These are phyloP conservation scores for Myotis myotis DNA, from an alignment of 2,797 vertebrate species.

Conservation along the genomic window DNA sequence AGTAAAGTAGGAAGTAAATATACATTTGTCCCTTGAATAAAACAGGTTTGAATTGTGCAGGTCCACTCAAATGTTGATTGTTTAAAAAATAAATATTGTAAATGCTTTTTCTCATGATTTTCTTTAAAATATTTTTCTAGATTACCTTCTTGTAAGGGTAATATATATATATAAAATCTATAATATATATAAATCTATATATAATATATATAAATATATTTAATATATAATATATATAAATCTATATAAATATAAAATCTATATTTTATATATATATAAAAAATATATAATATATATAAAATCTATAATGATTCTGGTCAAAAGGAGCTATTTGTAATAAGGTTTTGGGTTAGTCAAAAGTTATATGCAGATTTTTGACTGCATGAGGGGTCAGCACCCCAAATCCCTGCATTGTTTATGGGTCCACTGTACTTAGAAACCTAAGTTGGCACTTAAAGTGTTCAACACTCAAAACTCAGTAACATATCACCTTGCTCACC, in stretches of 20 bases:
- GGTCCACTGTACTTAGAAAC: background rate
- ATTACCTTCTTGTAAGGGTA: background rate
- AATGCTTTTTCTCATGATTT: background rate
- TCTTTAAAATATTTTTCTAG: background rate
- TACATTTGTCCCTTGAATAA: background rate
- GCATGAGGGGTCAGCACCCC: background rate
- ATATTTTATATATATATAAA: too few relatives aligned
- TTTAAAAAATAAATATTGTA: background rate
- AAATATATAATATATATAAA: too few relatives aligned
- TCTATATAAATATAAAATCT: too few relatives aligned
- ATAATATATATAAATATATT: too few relatives aligned
- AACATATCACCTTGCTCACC: background rate
- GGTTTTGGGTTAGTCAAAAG: background rate
- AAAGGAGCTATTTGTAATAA: background rate
- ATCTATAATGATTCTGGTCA: background rate
- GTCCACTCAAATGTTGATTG: background rate
- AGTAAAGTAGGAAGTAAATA: background rate
- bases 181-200: too few relatives aligned
- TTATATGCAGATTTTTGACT: background rate
- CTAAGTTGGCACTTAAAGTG: background rate
- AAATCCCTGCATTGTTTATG: background rate
- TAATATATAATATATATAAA: too few relatives aligned
- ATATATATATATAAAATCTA: too few relatives aligned
- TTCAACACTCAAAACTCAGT: background rate
- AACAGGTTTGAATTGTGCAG: background rate